Evolutionary conservation across 2,888 invertebrate genomes (phyloP), one percentile per base, ranked within the genome.

Genomic region (Iphiclides podalirius): DNA sequence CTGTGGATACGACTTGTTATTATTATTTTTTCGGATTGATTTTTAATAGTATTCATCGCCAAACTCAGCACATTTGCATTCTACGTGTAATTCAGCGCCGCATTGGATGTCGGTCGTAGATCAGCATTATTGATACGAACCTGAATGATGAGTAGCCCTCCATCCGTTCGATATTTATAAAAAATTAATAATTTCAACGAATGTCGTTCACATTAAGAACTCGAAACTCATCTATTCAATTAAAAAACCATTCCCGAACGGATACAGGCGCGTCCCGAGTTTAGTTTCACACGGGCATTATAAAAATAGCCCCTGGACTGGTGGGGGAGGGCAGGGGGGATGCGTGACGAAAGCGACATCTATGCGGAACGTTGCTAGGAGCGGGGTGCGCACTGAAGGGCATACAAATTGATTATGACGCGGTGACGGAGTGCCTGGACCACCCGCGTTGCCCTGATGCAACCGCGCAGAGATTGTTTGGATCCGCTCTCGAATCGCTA

Each of bases 341-440:
- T 79, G 80, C 80, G 77, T 83, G 80, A 79, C 82, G 79, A 83
- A 86, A 81, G 71, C 60, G 58, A 66, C 66, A 69, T 78, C 70
- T 74, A 72, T 68, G 67, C 56, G 67, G 60, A 61, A 70, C 60
- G 60, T 66, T 58, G 55, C 54, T n/a, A 55, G 62, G 65, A 58
- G 62, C 63, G 61, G 55, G 65, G 64, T 60, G 67, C 61, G 67
- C 65, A 58, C 61, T 69, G 79, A 79, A 76, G 79, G 77, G 81
- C 85, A 79, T 82, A 84, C 79, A 85, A 87, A 87, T 86, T 83
- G 86, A 86, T 86, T 85, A 81, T 76, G 63, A 64, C 66, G 66
- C 74, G 72, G 75, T 75, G 82, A 79, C 70, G 65, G 70, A 59
- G 75, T 72, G 79, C 74, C 57, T 57, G 58, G 81, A 63, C 87